These are phyloP conservation scores for Emydura subglobosa DNA, from an alignment of 2,113 vertebrate species.

Conservation along the genomic window DNA sequence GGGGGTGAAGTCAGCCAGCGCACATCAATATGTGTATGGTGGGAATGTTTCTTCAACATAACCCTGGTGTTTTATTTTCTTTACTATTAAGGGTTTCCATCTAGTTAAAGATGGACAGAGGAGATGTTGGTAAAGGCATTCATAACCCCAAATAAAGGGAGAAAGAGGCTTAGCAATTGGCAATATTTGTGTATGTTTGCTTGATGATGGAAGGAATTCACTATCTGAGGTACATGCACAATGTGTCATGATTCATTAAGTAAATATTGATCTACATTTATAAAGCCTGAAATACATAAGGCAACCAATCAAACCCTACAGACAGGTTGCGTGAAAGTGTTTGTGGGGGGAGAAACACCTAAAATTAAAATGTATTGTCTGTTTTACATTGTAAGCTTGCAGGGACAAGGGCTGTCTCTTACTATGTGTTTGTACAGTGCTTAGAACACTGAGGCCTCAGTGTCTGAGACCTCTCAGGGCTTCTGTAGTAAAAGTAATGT, in stretches of 20 bases:
- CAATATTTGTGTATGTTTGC: not conserved
- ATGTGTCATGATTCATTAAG: not conserved
- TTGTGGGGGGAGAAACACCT: too few species aligned
- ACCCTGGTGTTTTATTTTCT: not conserved
- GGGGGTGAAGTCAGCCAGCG: not conserved
- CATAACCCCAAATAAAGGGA: not conserved
- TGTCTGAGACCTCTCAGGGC: not conserved
- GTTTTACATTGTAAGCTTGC: not conserved
- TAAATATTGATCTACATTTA: not conserved
- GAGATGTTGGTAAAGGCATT: not conserved
- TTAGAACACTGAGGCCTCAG: not conserved
- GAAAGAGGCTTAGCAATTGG: not conserved
- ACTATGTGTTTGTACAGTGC: accelerated
- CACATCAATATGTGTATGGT: not conserved
- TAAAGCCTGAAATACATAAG: not conserved
- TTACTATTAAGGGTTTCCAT: not conserved
- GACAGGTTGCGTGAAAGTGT: not conserved
- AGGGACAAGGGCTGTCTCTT: not conserved
- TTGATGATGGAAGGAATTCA: not conserved
- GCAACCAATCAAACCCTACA: not conserved
- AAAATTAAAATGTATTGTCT: not conserved
- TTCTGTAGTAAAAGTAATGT: not conserved
- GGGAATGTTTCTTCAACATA: not conserved
- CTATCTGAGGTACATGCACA: not conserved
- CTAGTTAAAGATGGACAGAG: not conserved